A percentile compares a stretch with the other conserved stretches of the same genome.
Conservation (phyloP, 2,888 invertebrate species). For the Schizaphis graminum region DNA sequence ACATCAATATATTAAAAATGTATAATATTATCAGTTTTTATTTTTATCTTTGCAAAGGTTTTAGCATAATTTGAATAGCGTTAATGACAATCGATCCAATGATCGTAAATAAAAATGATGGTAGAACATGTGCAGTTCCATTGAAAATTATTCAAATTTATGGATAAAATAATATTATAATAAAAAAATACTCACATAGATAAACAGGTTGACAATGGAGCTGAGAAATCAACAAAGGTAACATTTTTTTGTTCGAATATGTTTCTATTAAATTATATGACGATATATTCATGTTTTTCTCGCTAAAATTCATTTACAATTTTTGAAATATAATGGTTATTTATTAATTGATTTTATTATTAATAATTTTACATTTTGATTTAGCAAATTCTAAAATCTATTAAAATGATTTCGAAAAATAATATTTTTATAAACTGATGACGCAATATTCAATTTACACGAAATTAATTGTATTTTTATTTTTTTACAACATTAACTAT, state of each 20-base stretch:
- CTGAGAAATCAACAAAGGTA: background rate
- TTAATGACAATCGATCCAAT: background rate
- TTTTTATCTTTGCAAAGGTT: background rate
- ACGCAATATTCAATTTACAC: too few relatives aligned
- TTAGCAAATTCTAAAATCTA: background rate
- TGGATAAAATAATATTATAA: slow-evolving; percentile 15
- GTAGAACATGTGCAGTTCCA: background rate
- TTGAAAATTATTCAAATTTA: background rate
- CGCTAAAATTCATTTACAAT: background rate
- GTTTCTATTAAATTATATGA: background rate
- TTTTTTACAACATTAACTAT: background rate
- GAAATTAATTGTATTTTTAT: background rate
- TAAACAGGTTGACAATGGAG: background rate
- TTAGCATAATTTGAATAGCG: background rate
- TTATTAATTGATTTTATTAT: background rate
- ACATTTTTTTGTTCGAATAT: background rate
- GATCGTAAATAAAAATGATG: background rate
- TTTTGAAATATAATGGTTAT: background rate
- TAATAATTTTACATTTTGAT: background rate
- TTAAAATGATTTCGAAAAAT: background rate
- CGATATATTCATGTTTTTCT: background rate
- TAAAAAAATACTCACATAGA: background rate
- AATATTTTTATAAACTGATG: background rate
- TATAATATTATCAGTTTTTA: background rate
- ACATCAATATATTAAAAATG: background rate